A percentile compares a stretch with the other conserved stretches of the same genome.
Evolutionary conservation across 2,888 invertebrate genomes (phyloP).

Genomic region (Apoda limacodes): DNA sequence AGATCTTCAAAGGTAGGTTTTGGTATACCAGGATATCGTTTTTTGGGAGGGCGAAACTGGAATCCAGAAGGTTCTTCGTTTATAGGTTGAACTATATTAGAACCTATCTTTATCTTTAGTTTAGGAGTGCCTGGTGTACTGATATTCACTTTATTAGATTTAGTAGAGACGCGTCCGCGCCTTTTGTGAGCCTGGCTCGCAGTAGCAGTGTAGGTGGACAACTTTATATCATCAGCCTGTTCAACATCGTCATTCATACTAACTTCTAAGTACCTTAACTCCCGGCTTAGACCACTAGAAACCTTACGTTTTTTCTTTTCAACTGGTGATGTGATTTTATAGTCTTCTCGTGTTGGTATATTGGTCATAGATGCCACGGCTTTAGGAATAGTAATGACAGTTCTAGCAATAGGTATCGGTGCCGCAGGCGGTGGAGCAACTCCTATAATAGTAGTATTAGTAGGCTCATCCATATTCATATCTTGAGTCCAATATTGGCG

Average conservation of each 20-base stretch:
- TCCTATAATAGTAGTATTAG: constrained; percentile 60
- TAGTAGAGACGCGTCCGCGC: constrained; percentile 37
- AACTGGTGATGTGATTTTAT: constrained; percentile 73
- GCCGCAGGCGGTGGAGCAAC: constrained; percentile 68
- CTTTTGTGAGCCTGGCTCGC: constrained; percentile 36
- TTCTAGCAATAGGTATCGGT: constrained; percentile 73
- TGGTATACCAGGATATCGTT: constrained; percentile 74
- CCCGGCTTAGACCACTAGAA: constrained; percentile 65
- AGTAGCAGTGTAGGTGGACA: constrained; percentile 31
- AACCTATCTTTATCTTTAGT: constrained; percentile 82
- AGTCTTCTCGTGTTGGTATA: constrained; percentile 88
- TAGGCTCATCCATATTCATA: constrained; percentile 85
- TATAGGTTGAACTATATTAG: constrained; percentile 66
- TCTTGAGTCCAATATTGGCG: constrained; percentile 86
- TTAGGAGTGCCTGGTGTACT: constrained; percentile 71
- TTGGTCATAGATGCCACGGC: constrained; percentile 90
- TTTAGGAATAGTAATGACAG: constrained; percentile 86
- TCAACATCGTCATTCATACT: constrained; percentile 69
- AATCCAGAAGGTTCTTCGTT: constrained; percentile 55
- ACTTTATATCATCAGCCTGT: constrained; percentile 40
- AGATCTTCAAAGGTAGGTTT: constrained; percentile 84
- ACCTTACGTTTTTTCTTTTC: constrained; percentile 77
- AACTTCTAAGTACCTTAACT: constrained; percentile 74
- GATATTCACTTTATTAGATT: constrained; percentile 30
- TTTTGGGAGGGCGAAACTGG: constrained; percentile 83